phyloP scores from a whole-genome alignment of 2,888 invertebrate genomes.

The Odontocolon sp. region DNA sequence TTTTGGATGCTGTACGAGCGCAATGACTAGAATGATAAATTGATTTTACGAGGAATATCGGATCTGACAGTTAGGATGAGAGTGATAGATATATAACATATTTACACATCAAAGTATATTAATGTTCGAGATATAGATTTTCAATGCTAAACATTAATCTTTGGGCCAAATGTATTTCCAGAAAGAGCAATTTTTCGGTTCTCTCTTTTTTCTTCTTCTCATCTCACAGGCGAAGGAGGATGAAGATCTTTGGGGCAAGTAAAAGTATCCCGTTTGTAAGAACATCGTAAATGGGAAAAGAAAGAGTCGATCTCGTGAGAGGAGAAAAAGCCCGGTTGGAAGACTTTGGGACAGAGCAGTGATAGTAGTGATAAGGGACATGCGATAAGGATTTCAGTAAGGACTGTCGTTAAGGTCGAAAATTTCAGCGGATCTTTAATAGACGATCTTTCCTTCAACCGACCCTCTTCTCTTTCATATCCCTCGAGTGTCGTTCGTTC shows the following conservation, averaged over 20 bases:
- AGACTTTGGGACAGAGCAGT: not conserved
- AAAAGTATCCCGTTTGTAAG: not conserved
- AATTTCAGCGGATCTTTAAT: not conserved
- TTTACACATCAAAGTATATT: not conserved
- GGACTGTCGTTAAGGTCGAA: not conserved
- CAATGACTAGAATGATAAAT: conserved; percentile 1
- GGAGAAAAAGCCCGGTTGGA: too few species aligned
- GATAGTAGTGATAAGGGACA: not conserved
- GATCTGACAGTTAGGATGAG: not conserved
- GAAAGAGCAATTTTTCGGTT: not conserved
- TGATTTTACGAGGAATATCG: not conserved
- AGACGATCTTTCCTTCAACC: conserved; percentile 1
- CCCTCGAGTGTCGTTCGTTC: not conserved
- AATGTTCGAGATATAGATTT: not conserved
- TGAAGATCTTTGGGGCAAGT: not conserved
- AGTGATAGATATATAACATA: not conserved
- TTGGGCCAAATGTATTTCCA: not conserved
- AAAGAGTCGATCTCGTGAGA: not conserved
- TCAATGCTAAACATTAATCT: not conserved
- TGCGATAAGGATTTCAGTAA: conserved; percentile 4
- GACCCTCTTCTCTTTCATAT: not conserved
- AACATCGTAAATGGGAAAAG: conserved; percentile 1
- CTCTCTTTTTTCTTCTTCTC: not conserved
- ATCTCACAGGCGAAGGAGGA: not conserved
- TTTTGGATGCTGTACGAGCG: too few species aligned